Base-by-base conservation (phyloP, 2,888 invertebrate genomes). In the Drosophila multiciliata region DNA sequence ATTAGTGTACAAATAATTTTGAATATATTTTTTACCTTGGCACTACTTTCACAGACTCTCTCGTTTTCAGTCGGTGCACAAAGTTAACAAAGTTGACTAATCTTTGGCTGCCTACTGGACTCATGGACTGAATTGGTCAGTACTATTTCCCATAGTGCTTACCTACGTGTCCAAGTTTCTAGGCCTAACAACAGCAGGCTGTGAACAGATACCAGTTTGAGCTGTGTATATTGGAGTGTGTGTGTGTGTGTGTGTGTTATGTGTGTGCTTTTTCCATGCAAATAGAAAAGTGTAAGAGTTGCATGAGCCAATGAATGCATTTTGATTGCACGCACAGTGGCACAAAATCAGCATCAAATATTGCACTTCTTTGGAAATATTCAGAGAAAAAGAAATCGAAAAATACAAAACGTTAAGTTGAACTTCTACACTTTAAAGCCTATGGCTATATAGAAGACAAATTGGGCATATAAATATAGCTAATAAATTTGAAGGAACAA, bases 251-350 rank as follows among this genome's bases (percentile, higher is more conserved):
- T 40, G 63, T 64, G 29, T 32, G 62, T 23, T 29, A 45, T 49
- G 57, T 32, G 52, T 49, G 50, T 54, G 40, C 32, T 52, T 66
- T 65, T 65, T 20, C 38, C 50, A 48, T 75, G 49, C 35, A 70
- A 80, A 77, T 71, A 68, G 73, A 73, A 71, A 79, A 70, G 64
- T 66, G 64, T 59, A 60, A 58, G 70, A 57, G 50, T 50, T 50
- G 64, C 35, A 52, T 40, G 20, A 15, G 40, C 23, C 66, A 73
- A 65, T 75, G 87, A 82, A 85, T 80, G 85, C 83, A 87, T 82
- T 87, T 82, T 85, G 85, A 83, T 83, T 83, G 83, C 80, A 75
- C 11, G 48, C 33, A 85, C 87, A 66, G 66, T 87, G 80, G 59
- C 11, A 1, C 5, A 0, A 9, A 32, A 15, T 0, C 45, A 23